A percentile compares a stretch with the other conserved stretches of the same genome.
phyloP scores from a whole-genome alignment of 2,797 vertebrate genomes.

The Rallus crepitans region DNA sequence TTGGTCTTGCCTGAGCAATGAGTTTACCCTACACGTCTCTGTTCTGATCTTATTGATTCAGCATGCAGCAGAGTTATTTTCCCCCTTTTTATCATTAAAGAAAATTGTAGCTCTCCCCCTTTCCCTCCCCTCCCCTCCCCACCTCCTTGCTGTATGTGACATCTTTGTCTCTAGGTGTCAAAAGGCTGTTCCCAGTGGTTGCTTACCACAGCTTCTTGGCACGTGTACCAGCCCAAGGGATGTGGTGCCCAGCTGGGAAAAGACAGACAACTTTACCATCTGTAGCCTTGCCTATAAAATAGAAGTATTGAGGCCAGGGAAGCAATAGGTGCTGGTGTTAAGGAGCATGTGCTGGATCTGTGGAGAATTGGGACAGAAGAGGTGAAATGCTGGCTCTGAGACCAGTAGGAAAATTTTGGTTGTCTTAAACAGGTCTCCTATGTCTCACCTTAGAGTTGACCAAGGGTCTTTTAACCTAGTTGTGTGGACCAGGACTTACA shows the following conservation, averaged over 20 bases:
- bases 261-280: slow-evolving; percentile 17
- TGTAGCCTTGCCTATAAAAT: background rate
- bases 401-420: background rate
- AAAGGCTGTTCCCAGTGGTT: slow-evolving; percentile 37
- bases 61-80: background rate
- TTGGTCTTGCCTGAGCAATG: background rate
- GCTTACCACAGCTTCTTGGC: slow-evolving; percentile 43
- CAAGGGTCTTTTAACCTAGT: background rate
- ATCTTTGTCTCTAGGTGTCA: slow-evolving; percentile 54
- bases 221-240: background rate
- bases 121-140: background rate
- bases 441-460: background rate
- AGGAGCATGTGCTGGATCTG: fast-evolving
- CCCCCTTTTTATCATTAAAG: background rate
- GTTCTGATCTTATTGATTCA: slow-evolving; percentile 32
- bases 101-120: background rate
- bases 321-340: background rate
- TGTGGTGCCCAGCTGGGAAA: slow-evolving; percentile 35
- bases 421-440: background rate
- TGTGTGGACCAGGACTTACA: background rate
- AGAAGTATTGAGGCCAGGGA: background rate
- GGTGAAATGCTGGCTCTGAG: background rate
- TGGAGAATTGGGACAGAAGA: background rate
- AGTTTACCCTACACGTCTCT: slow-evolving; percentile 11
- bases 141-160: slow-evolving; percentile 3